Evolutionary conservation across 2,888 invertebrate genomes (phyloP), one percentile per base, ranked within the genome.

Genomic region (Sesia apiformis): DNA sequence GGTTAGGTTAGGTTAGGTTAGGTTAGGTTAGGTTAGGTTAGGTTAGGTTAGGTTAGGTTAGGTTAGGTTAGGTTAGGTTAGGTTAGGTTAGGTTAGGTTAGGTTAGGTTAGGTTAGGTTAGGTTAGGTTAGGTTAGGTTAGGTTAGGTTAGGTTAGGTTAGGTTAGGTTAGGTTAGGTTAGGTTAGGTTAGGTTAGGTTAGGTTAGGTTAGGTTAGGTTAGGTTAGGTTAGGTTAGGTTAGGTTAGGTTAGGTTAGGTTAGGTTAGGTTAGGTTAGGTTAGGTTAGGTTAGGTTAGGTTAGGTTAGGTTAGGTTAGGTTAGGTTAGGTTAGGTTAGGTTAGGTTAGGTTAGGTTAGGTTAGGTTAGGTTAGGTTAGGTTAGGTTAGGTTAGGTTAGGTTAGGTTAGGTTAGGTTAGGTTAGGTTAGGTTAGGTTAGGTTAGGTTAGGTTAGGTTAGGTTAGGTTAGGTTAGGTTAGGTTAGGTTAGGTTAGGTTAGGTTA

Each of bases 61-160:
- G 55, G 52, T 55, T 53, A 49, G 53, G 50, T 53, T 53, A 56
- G 56, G 56, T 56, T 56, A 53, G 56, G 56, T 55, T 55, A 55
- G 55, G 55, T 55, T 55, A 55, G 55, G 55, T 55, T 55, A 55
- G 55, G 55, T 55, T 55, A 55, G 53, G 53, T 49, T 40, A 49
- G 41, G 39, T 49, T 41, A 41, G 41, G 41, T 41, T 41, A 41
- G 41, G 54, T 52, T 52, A 52, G 52, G 52, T 52, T 52, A 52
- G 52, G 52, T 52, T 52, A 59, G 58, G 58, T 58, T 58, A 58
- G 58, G 58, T 58, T 60, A 57, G 58, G 60, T 60, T 58, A 58
- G 60, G 58, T 58, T 60, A 58, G 58, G 58, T 58, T 59, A 59
- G 60, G 59, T 59, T 59, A 60, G 60, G 60, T 58, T 60, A 60